phyloP scores from a whole-genome alignment of 1,140 invertebrate species.

The Planococcus citri region DNA sequence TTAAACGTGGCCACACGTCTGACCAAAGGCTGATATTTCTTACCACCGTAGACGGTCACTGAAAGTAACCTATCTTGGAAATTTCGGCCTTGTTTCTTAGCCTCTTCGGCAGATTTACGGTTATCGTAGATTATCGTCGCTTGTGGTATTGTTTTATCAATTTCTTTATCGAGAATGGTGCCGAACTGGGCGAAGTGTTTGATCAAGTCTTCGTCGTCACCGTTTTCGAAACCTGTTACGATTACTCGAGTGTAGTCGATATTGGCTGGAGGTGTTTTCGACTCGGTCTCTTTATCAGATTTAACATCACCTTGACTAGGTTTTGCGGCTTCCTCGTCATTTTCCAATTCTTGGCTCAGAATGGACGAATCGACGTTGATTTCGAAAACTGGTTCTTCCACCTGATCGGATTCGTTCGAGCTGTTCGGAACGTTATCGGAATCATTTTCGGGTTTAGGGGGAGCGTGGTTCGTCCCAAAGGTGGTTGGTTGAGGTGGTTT shows the following conservation, averaged over 20 bases:
- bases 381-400: not conserved
- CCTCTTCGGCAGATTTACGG: conserved; percentile 58
- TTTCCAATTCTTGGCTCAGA: not conserved
- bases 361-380: not conserved
- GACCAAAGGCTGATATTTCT: not conserved
- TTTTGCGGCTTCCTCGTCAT: not conserved
- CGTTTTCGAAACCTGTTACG: conserved; percentile 22
- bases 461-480: not conserved
- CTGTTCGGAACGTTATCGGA: not conserved
- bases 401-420: not conserved
- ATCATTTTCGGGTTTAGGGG: not conserved
- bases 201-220: conserved; percentile 22
- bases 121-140: conserved; percentile 56
- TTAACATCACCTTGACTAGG: not conserved
- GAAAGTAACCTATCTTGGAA: conserved; percentile 44
- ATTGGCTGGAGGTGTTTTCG: conserved; percentile 51
- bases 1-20: not conserved
- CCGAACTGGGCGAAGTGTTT: conserved; percentile 49
- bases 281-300: conserved; percentile 42
- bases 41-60: conserved; percentile 33
- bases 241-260: conserved; percentile 43
- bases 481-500: not conserved
- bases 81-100: conserved; percentile 47
- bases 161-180: conserved; percentile 52
- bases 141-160: conserved; percentile 50